Base-by-base conservation (phyloP, 2,888 invertebrate species). In the Mythimna loreyi region DNA sequence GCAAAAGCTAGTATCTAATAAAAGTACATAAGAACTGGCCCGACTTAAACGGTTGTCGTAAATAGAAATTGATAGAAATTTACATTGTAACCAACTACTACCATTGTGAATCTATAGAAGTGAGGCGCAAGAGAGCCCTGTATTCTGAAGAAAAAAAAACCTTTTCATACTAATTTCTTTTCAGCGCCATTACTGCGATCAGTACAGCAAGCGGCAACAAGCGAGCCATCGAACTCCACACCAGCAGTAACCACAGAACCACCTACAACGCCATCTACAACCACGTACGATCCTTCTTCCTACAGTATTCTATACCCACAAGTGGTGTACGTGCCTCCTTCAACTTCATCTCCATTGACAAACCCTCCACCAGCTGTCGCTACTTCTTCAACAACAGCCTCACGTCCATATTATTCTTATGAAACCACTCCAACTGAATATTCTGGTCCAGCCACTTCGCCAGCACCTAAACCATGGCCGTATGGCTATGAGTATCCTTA, bases 281-380 rank as follows among this genome's bases (percentile, higher is more conserved):
- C 87, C 4, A 47, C 70, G 16, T 87, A 85, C 49, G 90, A 91
- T 21, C 55, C 86, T 8, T 75, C 86, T 53, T 65, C 85, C 13
- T 87, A 85, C 62, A 68, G 75, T n/a, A 87, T 87, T 63, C 71
- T 84, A 5, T 86, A 80, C 70, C 78, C 83, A 0, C 72, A 72
- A 82, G 81, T 91, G 1, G 75, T 92, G 53, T 94, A 91, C 70
- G 85, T 90, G 43, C 82, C 92, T 7, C 80, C 86, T 30, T 72
- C 87, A 3, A 64, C 86, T 1, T 52, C 86, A 1, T 56, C 77
- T 0, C 65, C 86, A 11, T 66, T 86, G n/a, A 50, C 81, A 36
- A 68, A 59, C 2, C 87, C 89, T 30, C 85, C 88, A 33, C 83
- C 87, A 23, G 73, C 84, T 5, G 73, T 81, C 19, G 28, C 80